phyloP scores from a whole-genome alignment of 2,113 vertebrate genomes.

The Calyptomena viridis region DNA sequence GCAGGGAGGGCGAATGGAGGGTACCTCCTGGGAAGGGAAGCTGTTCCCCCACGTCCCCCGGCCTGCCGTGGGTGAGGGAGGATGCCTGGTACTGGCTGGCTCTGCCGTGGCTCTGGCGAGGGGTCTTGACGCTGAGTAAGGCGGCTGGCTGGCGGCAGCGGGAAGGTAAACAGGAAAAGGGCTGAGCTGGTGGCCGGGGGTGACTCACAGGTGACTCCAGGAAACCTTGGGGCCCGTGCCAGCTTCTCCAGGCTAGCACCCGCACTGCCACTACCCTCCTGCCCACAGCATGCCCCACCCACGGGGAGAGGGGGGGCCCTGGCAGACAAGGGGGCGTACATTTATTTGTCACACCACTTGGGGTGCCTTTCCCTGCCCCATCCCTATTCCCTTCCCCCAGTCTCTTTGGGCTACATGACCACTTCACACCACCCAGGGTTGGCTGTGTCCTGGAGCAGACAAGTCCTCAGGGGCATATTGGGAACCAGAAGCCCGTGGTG shows the following conservation, averaged over 20 bases:
- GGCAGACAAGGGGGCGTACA: fast-evolving
- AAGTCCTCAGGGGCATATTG: background rate
- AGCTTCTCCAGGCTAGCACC: background rate
- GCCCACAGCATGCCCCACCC: background rate
- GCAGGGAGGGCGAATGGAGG: background rate
- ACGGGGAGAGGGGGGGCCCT: background rate
- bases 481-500: background rate
- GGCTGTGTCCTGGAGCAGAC: background rate
- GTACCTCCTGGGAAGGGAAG: background rate
- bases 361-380: background rate
- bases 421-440: background rate
- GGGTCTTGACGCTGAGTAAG: slow-evolving; percentile 20
- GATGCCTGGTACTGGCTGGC: background rate
- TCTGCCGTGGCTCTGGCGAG: background rate
- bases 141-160: slow-evolving; percentile 5
- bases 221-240: slow-evolving; percentile 15
- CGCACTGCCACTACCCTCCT: background rate
- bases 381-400: background rate
- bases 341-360: background rate
- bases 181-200: slow-evolving; percentile 52
- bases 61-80: background rate
- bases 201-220: slow-evolving; percentile 67
- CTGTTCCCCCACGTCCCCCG: too few relatives aligned
- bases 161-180: slow-evolving; percentile 67
- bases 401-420: background rate